These are phyloP conservation scores for Aspidiotus rigidus DNA, from an alignment of 2,888 invertebrate genomes.

Conservation along the genomic window DNA sequence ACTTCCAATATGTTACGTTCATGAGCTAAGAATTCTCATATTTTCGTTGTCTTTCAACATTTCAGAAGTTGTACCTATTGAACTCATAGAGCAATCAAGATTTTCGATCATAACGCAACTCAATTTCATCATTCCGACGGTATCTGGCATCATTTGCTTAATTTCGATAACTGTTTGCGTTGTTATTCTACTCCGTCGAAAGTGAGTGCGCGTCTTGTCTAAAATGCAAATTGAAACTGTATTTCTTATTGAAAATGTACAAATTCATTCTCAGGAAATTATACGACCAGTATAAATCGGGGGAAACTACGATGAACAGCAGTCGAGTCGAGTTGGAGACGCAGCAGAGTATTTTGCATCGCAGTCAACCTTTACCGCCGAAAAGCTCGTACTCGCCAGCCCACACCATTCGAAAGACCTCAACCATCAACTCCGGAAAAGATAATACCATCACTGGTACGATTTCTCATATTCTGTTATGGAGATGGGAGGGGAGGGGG, in stretches of 20 bases:
- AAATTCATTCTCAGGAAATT: constrained; percentile 11
- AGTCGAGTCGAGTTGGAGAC: constrained; percentile 41
- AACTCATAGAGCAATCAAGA: constrained; percentile 44
- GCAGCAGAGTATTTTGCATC: constrained; percentile 39
- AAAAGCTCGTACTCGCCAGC: constrained; percentile 31
- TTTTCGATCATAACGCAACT: constrained; percentile 44
- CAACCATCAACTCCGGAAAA: constrained; percentile 22
- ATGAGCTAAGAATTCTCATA: background rate
- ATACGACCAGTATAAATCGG: constrained; percentile 38
- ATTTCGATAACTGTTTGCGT: constrained; percentile 45
- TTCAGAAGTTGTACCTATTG: constrained; percentile 41
- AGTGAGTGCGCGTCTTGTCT: constrained; percentile 37
- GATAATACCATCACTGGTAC: constrained; percentile 17
- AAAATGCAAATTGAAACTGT: background rate
- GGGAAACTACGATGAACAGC: constrained; percentile 39
- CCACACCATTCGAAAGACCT: constrained; percentile 19
- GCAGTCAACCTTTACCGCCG: constrained; percentile 33
- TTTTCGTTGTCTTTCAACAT: background rate
- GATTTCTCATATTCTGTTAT: too few species aligned
- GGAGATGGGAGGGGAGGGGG: too few species aligned
- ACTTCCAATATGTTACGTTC: background rate
- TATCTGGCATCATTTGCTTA: constrained; percentile 45
- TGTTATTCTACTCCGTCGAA: constrained; percentile 42
- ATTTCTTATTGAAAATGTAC: background rate
- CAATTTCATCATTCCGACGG: constrained; percentile 46